Evolutionary conservation across 2,113 vertebrate species (phyloP), one percentile per base, ranked within the genome.

Genomic region (Urocitellus parryii): DNA sequence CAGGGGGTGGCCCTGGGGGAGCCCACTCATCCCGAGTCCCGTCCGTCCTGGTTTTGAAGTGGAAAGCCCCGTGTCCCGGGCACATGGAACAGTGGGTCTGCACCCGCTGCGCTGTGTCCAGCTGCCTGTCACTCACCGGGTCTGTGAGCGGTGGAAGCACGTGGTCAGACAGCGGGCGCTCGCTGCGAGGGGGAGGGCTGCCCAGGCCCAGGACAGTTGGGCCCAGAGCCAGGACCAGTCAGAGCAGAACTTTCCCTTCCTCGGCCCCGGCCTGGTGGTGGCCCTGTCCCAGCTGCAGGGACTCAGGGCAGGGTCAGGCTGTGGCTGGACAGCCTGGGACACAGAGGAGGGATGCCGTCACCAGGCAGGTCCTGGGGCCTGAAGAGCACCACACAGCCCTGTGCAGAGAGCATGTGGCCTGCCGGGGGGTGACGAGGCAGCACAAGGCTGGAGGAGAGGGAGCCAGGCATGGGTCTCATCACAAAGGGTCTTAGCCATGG

Each of bases 21-120:
- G 0, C 0, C 65, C 24, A 0, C 7, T 6, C 22, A 0, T 37
- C 27, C 81, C 3, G 0, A 39, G 61, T 53, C 29, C 22, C 25
- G 6, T 58, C 22, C 25, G 6, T 58, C 84, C 73, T 53, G 39
- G 68, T 56, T 83, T 83, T 74, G 70, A 68, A 74, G 22, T 22
- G 0, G 8, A n/a, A 58, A 48, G 63, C 4, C 32, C 39, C 1
- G 0, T 56, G 67, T 70, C 37, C 42, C 34, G 11, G 67, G 80
- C 2, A 37, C 2, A 56, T 29, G 45, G 51, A 51, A 25, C 88
- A 3, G 32, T 0, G 34, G 83, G 22, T 5, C 4, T 1, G 45
- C 51, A 0, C 58, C 37, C 34, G 16, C 81, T 0, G 0, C 1
- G 0, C 2, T 0, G 10, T 1, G 2, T 48, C 22, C 1, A 0